Percentiles rank a stretch among this genome's conserved stretches.
Conservation (phyloP, 2,888 invertebrate species). For the Leucozona laternaria region DNA sequence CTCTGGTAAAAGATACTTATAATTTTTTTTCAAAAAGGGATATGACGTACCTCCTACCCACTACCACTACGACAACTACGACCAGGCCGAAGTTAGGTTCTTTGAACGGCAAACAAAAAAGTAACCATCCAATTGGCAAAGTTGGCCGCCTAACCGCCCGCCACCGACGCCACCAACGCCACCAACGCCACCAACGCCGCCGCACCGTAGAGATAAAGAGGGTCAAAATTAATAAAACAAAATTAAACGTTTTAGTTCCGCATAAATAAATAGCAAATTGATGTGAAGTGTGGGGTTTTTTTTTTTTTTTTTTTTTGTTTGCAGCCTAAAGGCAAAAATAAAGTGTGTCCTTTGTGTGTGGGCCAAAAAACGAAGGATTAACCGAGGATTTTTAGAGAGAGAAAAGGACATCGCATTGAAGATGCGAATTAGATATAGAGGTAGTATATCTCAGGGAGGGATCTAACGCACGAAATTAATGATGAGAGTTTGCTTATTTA, state of each 20-base stretch:
- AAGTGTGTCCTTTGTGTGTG: conserved; percentile 19
- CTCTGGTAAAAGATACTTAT: conserved; percentile 21
- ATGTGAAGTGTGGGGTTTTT: conserved; percentile 24
- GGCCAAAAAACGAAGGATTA: conserved; percentile 1
- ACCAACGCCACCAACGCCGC: too few species aligned
- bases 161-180: background rate
- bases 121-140: conserved; percentile 18
- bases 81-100: too few species aligned
- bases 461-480: conserved; percentile 17
- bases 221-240: conserved; percentile 47
- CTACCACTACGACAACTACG: too few species aligned
- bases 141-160: background rate
- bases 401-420: background rate
- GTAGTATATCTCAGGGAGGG: background rate
- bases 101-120: conserved; percentile 2
- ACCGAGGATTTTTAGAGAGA: background rate
- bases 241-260: conserved; percentile 47
- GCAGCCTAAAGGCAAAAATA: conserved; percentile 3
- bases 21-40: conserved; percentile 10
- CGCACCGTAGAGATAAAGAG: conserved; percentile 13
- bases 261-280: conserved; percentile 43
- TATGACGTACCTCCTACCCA: background rate
- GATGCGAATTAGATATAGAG: background rate
- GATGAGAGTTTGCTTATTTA: conserved; percentile 12
- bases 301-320: background rate